Conservation (phyloP, 2,113 vertebrate genomes). For the Monopterus albus region DNA sequence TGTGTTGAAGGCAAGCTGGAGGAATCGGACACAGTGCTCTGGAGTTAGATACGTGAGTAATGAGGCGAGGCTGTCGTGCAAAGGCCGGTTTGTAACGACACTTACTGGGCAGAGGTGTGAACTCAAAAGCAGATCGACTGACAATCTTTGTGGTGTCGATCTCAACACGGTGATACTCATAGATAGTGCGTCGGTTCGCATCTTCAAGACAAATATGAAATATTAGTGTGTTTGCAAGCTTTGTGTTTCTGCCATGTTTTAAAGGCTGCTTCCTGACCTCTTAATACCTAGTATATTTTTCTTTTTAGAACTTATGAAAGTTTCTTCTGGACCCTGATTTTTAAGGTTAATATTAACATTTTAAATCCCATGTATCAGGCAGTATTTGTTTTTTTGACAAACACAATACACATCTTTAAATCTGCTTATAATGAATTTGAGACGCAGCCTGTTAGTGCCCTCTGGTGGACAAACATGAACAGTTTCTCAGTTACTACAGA, state of each 20-base stretch:
- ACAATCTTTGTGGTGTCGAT: conserved; percentile 86
- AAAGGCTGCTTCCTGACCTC: background rate
- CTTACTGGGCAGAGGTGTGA: conserved; percentile 93
- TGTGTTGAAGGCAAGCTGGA: conserved; percentile 92
- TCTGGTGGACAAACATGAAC: too few relatives aligned
- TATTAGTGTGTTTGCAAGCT: background rate
- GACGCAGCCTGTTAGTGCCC: too few relatives aligned
- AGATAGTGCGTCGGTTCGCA: conserved; percentile 86
- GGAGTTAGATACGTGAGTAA: background rate
- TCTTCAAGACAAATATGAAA: conserved; percentile 74
- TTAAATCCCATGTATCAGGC: too few relatives aligned
- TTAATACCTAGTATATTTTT: too few relatives aligned
- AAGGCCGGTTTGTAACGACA: conserved; percentile 19
- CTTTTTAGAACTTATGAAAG: too few relatives aligned
- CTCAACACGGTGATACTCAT: conserved; percentile 94
- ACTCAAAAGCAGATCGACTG: conserved; percentile 88
- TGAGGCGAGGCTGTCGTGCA: background rate
- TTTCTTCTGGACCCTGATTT: too few relatives aligned
- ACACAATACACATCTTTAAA: too few relatives aligned
- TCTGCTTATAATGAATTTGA: too few relatives aligned
- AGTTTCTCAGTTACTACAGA: too few relatives aligned
- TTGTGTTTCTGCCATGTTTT: background rate
- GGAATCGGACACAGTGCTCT: background rate
- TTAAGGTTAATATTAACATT: too few relatives aligned
- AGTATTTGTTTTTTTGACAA: too few relatives aligned